Conservation (phyloP, 2,888 invertebrate genomes). For the Melikaiella ostensackeni region DNA sequence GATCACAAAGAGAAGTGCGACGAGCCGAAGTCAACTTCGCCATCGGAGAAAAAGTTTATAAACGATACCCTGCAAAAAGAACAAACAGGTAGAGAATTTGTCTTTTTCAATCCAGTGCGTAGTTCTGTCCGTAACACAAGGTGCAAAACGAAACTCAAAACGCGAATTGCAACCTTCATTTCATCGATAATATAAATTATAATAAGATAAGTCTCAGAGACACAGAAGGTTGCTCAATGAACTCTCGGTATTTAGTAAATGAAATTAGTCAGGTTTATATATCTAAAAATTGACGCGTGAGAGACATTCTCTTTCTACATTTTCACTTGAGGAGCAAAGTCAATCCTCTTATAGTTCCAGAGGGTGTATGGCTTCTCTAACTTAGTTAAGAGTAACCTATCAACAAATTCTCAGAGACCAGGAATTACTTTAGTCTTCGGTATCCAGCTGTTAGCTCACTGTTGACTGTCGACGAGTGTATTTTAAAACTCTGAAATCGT, state of each 20-base stretch:
- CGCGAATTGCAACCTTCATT: conserved; percentile 41
- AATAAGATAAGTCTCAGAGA: background rate
- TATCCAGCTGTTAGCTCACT: conserved; percentile 51
- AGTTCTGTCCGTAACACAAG: conserved; percentile 49
- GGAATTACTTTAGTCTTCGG: conserved; percentile 63
- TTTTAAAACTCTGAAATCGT: background rate
- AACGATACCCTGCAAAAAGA: conserved; percentile 71
- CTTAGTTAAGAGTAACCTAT: conserved; percentile 71
- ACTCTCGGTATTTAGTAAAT: conserved; percentile 40
- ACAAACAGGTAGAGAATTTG: conserved; percentile 67
- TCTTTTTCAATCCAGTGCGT: conserved; percentile 35
- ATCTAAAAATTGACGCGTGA: background rate
- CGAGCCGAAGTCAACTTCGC: conserved; percentile 70
- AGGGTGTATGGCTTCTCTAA: conserved; percentile 71
- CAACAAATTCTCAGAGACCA: conserved; percentile 68
- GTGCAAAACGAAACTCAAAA: conserved; percentile 62
- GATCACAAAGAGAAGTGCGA: conserved; percentile 73
- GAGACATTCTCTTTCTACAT: conserved; percentile 46
- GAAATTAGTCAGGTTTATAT: conserved; percentile 1
- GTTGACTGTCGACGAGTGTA: conserved; percentile 1
- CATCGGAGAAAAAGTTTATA: conserved; percentile 72
- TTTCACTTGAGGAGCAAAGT: conserved; percentile 61
- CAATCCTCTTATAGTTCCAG: conserved; percentile 70
- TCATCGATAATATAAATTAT: conserved; percentile 41
- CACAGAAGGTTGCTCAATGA: conserved; percentile 47